Base-by-base conservation (phyloP, 23 tunicate genomes). In the Diplosoma virens region DNA sequence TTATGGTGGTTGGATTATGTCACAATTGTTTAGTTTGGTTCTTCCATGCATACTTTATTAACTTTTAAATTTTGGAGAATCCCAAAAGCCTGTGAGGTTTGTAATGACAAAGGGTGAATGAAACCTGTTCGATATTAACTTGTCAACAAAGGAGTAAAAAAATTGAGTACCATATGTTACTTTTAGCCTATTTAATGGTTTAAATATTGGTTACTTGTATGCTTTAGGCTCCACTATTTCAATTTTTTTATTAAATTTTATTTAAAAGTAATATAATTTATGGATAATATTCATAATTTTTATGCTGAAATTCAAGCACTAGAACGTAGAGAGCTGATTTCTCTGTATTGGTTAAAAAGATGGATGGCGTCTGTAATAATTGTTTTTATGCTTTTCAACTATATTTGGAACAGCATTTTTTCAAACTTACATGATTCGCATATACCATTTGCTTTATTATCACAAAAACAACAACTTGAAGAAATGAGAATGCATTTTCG, bases 361-460 rank as follows among this genome's bases (percentile, higher is more conserved):
- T 86, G 92, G 92, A 20, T 79, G 23, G 26, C 45, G 0, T 53
- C 54, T 1, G 65, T 86, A 26, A 63, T 79, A 18, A 30, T 70
- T 22, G 67, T 69, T 14, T 79, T 86, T 47, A 75, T 60, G 0
- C 0, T 31, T 0, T 45, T 86, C 14, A 6, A 45, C 23, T 86
- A 79, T 46, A 25, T 72, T 23, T 86, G 92, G 92, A 71, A 63
- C 76, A 66, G 83, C 21, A n/a, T 86, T 0, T 78, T 78, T 47
- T 65, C 61, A 2, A 37, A 66, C 14, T 7, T 47, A 48, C 23
- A 17, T 47, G 78, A 72, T 26, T 25, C 59, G 47, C 78, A 72
- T 34, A 72, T 72, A n/a, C 78, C 78, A 5, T 29, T 30, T 29
- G 78, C 78, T 24, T 50, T 72, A 35, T 35, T 28, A 4, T 81